Evolutionary conservation across 2,113 vertebrate genomes (phyloP), one percentile per base, ranked within the genome.

Genomic region (Stictonetta naevosa): DNA sequence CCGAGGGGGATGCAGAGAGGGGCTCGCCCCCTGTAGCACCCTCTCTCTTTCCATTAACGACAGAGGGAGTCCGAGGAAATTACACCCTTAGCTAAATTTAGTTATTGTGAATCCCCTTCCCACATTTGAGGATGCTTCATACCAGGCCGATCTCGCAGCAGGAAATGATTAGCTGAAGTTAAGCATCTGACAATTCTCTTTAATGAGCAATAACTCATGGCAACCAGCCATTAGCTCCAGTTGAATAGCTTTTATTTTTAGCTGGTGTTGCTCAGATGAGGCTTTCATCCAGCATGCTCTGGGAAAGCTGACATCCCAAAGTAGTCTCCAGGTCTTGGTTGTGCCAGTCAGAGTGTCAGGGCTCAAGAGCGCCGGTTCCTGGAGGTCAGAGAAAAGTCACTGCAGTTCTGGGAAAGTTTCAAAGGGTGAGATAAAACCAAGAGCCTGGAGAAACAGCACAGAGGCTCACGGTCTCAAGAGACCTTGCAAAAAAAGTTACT

Each of bases 231-330:
- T 80, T 68, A 91, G 93, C 50, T 93, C 83, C 92, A 84, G 75
- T 76, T 96, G 96, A 95, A 88, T 67, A 95, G 90, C 50, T 95
- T 95, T 97, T 98, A 98, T 97, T 97, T 98, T 96, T 73, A 82
- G 95, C 63, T 93, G 86, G 86, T 79, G 83, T 85, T 83, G 92
- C 90, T 97, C 95, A 92, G 86, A 94, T 86, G 88, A 89, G 8
- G 86, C 88, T 95, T 90, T 84, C 82, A 86, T 83, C 84, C 95
- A 95, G 80, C 92, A 80, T 67, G 78, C 16, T 29, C 77, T 63
- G 83, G 95, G 95, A 97, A 96, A 95, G 85, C 75, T 95, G 98
- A 96, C 92, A 95, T 95, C 96, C 92, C 86, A 74, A 50, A 97
- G 89, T 52, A 80, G 79, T 83, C 56, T 95, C 97, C 97, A 92